These are phyloP conservation scores for Alloplasta piceator DNA, from an alignment of 2,888 invertebrate species.

Conservation along the genomic window DNA sequence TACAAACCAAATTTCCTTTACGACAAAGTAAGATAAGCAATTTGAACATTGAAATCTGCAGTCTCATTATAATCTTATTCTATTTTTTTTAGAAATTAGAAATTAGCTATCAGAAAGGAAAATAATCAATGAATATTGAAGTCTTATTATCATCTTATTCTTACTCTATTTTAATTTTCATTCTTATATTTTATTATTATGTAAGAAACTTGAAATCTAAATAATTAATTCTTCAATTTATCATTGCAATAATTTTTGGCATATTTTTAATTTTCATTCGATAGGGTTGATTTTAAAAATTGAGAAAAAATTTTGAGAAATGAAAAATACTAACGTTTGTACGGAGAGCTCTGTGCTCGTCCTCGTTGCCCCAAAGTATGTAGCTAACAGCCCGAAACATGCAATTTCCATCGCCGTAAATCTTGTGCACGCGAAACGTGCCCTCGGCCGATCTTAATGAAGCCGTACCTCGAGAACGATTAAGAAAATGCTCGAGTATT, in stretches of 20 bases:
- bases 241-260: too few species aligned
- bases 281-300: neutral
- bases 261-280: too few species aligned
- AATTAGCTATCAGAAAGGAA: too few species aligned
- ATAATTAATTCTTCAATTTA: too few species aligned
- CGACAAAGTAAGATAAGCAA: too few species aligned
- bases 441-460: conserved; percentile 75
- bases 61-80: too few species aligned
- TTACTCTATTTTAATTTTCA: too few species aligned
- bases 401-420: conserved; percentile 80
- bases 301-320: neutral
- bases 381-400: conserved; percentile 80
- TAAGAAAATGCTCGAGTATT: neutral
- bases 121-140: too few species aligned
- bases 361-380: conserved; percentile 77
- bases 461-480: conserved; percentile 71
- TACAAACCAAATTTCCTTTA: too few species aligned
- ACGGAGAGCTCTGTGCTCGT: conserved; percentile 75
- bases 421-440: conserved; percentile 78
- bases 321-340: conserved; percentile 68
- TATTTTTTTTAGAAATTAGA: neutral
- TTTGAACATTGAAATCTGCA: neutral
- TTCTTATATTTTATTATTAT: too few species aligned
- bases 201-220: too few species aligned
- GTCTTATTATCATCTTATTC: too few species aligned